Conservation (phyloP, 2,113 vertebrate species). For the Eptesicus fuscus region DNA sequence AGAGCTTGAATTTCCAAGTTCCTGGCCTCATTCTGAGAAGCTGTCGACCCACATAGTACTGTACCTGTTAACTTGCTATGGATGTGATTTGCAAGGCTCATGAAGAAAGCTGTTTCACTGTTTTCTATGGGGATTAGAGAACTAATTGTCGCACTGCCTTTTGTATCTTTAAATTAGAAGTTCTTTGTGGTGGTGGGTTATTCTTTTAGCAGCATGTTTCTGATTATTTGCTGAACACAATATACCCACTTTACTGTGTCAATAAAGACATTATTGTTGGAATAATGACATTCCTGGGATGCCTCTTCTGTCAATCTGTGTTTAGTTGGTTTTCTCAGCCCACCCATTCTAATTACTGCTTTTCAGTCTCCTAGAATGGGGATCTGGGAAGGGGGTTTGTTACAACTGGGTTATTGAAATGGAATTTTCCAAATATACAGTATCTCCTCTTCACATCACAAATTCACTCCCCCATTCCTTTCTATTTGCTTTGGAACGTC, state of each 20-base stretch:
- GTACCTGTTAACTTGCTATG: slow-evolving; percentile 49
- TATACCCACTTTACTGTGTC: slow-evolving; percentile 57
- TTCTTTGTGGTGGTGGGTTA: slow-evolving; percentile 50
- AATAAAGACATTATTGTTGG: slow-evolving; percentile 68
- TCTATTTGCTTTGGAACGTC: slow-evolving; percentile 46
- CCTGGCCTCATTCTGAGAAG: slow-evolving; percentile 32
- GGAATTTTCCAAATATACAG: slow-evolving; percentile 69
- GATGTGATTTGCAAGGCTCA: slow-evolving; percentile 52
- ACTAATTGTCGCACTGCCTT: slow-evolving; percentile 59
- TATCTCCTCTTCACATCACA: slow-evolving; percentile 57
- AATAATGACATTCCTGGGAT: slow-evolving; percentile 69
- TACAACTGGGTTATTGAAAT: slow-evolving; percentile 68
- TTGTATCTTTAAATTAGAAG: slow-evolving; percentile 63
- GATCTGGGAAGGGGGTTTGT: slow-evolving; percentile 54
- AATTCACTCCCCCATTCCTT: slow-evolving; percentile 59
- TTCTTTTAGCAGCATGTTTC: slow-evolving; percentile 67
- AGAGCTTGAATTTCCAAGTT: slow-evolving; percentile 33
- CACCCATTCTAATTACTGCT: slow-evolving; percentile 68
- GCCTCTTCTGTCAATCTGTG: slow-evolving; percentile 65
- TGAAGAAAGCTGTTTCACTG: slow-evolving; percentile 54
- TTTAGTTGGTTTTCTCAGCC: slow-evolving; percentile 66
- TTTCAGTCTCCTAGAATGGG: slow-evolving; percentile 55
- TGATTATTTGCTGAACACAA: slow-evolving; percentile 60
- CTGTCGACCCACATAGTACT: background rate
- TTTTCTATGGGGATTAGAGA: slow-evolving; percentile 66